Evolutionary conservation across 2,113 vertebrate genomes (phyloP).

Genomic region (Pluvianellus socialis): DNA sequence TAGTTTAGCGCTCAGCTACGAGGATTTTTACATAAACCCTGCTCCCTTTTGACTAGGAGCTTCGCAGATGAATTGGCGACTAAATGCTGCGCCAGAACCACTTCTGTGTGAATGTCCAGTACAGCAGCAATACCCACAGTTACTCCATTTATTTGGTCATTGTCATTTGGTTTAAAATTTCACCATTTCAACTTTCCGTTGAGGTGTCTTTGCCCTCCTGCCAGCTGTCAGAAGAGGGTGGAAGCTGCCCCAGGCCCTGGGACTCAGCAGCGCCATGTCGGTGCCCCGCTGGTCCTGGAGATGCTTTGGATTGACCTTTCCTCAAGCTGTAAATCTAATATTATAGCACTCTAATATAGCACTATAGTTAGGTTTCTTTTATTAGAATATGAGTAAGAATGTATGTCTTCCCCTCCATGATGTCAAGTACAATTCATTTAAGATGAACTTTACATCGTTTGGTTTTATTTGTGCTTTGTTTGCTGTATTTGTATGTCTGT

Average conservation of each 20-base stretch:
- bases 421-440: background rate
- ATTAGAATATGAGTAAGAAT: background rate
- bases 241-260: rapidly evolving
- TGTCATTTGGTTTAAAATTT: rapidly evolving
- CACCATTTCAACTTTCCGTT: rapidly evolving
- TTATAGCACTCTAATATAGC: background rate
- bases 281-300: rapidly evolving
- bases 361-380: background rate
- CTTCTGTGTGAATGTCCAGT: rapidly evolving
- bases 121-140: rapidly evolving
- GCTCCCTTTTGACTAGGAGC: background rate
- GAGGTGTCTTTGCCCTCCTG: background rate
- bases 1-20: background rate
- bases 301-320: background rate
- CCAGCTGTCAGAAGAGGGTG: rapidly evolving
- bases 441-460: background rate
- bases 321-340: background rate
- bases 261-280: rapidly evolving
- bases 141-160: rapidly evolving
- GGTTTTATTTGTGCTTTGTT: background rate
- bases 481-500: background rate
- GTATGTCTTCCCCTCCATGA: background rate
- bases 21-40: background rate
- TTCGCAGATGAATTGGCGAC: background rate
- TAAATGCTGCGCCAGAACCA: rapidly evolving